Evolutionary conservation across 1,140 invertebrate genomes (phyloP), one percentile per base, ranked within the genome.

Genomic region (Batillaria attramentaria): DNA sequence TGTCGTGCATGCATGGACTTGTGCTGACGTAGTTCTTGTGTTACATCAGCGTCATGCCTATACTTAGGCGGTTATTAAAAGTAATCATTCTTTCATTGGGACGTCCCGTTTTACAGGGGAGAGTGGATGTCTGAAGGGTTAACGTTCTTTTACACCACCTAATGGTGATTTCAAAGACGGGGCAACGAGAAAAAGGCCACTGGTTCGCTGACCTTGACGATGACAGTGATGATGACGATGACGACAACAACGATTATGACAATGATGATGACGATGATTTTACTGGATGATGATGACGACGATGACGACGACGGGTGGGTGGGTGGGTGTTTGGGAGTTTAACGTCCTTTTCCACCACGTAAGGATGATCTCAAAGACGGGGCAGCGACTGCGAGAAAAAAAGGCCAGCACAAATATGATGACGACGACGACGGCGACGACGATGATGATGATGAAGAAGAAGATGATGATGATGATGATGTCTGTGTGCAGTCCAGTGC

Each of bases 401-500:
- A n/a, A n/a, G n/a, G n/a, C n/a, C n/a, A n/a, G n/a, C n/a, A n/a
- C n/a, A n/a, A n/a, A 54, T 54, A 54, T 2, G 46, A 54, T 54
- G 46, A 54, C 2, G 46, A 54, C n/a, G 46, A 54, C 46, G 46
- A 54, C n/a, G n/a, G n/a, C n/a, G n/a, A n/a, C n/a, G n/a, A n/a
- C n/a, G n/a, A n/a, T n/a, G n/a, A n/a, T n/a, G n/a, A n/a, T n/a
- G n/a, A n/a, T n/a, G n/a, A n/a, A n/a, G n/a, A n/a, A n/a, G n/a
- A n/a, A n/a, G n/a, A n/a, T n/a, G n/a, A n/a, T n/a, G 10, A 50
- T 24, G 24, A 13, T 50, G 46, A 50, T 50, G 46, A 50, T 50
- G 10, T 24, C 10, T 24, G 69, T 20, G 81, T 79, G 28, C 79
- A 87, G 86, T 77, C 6, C 57, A 54, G 16, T 86, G 84, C 70